A percentile compares a stretch with the other conserved stretches of the same genome.
These are phyloP conservation scores for Euphydryas editha DNA, from an alignment of 2,888 invertebrate species.

Conservation along the genomic window DNA sequence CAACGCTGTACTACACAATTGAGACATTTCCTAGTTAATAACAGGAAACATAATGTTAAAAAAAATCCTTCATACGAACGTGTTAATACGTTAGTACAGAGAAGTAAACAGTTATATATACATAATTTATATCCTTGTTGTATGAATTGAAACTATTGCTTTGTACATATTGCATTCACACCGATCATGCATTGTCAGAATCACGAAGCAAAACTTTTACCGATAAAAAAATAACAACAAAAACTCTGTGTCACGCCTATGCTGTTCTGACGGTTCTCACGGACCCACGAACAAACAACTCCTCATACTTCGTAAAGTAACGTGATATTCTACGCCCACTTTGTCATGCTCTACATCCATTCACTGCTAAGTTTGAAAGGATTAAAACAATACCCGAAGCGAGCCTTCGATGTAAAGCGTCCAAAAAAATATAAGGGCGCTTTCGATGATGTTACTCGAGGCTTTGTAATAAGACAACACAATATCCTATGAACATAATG, in stretches of 20 bases:
- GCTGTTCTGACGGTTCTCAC: conserved; percentile 80
- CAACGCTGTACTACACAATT: too few species aligned
- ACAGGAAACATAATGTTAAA: too few species aligned
- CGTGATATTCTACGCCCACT: conserved; percentile 59
- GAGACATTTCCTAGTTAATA: too few species aligned
- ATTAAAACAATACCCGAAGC: conserved; percentile 37
- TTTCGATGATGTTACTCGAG: conserved; percentile 60
- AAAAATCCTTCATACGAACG: too few species aligned
- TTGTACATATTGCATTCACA: conserved; percentile 35
- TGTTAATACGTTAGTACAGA: too few species aligned
- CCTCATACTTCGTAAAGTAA: conserved; percentile 65
- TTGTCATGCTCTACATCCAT: conserved; percentile 53
- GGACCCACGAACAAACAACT: conserved; percentile 73
- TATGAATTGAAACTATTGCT: background rate
- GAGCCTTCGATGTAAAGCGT: conserved; percentile 54
- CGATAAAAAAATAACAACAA: conserved; percentile 58
- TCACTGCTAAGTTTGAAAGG: conserved; percentile 43
- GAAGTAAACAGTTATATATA: background rate
- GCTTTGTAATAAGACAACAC: conserved; percentile 56
- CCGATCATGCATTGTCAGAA: conserved; percentile 71
- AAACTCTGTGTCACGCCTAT: conserved; percentile 82
- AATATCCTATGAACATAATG: conserved; percentile 31
- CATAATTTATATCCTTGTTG: background rate
- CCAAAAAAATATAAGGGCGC: conserved; percentile 33
- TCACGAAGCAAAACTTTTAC: conserved; percentile 74